Evolutionary conservation across 2,888 invertebrate genomes (phyloP).

Genomic region (Campoplex nolae): DNA sequence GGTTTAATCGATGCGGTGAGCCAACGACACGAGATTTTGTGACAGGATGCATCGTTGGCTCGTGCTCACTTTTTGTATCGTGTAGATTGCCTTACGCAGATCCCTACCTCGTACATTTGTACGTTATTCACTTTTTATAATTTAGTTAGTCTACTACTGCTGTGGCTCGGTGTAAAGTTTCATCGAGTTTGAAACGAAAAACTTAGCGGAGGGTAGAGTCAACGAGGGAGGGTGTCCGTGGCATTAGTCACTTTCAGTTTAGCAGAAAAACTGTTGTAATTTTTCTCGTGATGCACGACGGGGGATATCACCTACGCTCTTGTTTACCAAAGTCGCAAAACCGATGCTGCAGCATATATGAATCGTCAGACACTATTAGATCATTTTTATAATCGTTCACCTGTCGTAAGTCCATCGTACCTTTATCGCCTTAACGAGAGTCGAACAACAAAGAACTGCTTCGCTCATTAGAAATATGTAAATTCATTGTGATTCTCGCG

Average conservation of each 20-base stretch:
- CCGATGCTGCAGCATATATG: neutral
- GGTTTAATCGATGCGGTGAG: constrained; percentile 38
- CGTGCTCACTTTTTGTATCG: constrained; percentile 11
- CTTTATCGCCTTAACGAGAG: constrained; percentile 12
- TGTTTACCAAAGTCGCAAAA: constrained; percentile 21
- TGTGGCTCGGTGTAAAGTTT: constrained; percentile 41
- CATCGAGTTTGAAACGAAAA: constrained; percentile 28
- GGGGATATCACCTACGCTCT: constrained; percentile 42
- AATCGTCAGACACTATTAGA: constrained; percentile 45
- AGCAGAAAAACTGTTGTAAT: constrained; percentile 49
- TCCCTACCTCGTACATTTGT: neutral
- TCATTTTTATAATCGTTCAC: constrained; percentile 57
- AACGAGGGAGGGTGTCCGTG: constrained; percentile 53
- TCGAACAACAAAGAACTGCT: constrained; percentile 10
- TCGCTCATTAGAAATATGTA: neutral
- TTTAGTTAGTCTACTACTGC: neutral
- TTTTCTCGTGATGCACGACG: constrained; percentile 45
- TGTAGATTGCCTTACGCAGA: constrained; percentile 11
- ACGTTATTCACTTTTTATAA: neutral
- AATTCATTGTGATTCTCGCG: neutral
- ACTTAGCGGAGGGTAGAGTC: constrained; percentile 2
- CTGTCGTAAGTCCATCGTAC: constrained; percentile 26
- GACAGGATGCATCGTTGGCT: constrained; percentile 55
- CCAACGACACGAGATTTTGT: constrained; percentile 39
- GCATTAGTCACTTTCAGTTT: constrained; percentile 63